phyloP scores from a whole-genome alignment of 2,797 vertebrate species.

The Delichon dasypus region DNA sequence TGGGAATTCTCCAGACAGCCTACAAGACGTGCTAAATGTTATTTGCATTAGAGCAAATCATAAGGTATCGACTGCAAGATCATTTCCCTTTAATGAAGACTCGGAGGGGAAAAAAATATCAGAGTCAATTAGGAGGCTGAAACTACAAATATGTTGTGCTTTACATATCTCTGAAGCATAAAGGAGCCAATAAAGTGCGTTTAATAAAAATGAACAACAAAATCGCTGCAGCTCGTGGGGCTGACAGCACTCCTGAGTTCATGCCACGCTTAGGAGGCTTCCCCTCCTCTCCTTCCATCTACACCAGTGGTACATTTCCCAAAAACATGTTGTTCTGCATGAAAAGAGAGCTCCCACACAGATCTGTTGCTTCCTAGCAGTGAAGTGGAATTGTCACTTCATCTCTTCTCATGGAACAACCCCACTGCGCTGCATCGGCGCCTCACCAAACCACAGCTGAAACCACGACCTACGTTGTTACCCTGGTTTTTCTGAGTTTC shows the following conservation, averaged over 20 bases:
- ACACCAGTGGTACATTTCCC: not conserved
- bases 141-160: not conserved
- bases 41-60: conserved; percentile 49
- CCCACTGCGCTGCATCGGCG: not conserved
- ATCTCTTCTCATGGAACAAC: not conserved
- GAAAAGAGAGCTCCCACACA: not conserved
- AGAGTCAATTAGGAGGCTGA: conserved; percentile 18
- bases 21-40: conserved; percentile 59
- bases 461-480: not conserved
- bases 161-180: not conserved
- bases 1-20: conserved; percentile 62
- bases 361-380: not conserved
- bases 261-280: not conserved
- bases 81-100: conserved; percentile 52
- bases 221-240: not conserved
- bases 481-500: too few relatives aligned
- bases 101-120: not conserved
- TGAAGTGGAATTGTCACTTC: not conserved
- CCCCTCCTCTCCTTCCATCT: not conserved
- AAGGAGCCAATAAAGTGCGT: not conserved
- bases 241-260: not conserved
- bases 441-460: not conserved
- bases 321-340: not conserved
- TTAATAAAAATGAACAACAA: not conserved
- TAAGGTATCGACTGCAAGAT: conserved; percentile 40